Evolutionary conservation across 2,888 invertebrate species (phyloP), one percentile per base, ranked within the genome.

Genomic region (Punctoribates punctum): DNA sequence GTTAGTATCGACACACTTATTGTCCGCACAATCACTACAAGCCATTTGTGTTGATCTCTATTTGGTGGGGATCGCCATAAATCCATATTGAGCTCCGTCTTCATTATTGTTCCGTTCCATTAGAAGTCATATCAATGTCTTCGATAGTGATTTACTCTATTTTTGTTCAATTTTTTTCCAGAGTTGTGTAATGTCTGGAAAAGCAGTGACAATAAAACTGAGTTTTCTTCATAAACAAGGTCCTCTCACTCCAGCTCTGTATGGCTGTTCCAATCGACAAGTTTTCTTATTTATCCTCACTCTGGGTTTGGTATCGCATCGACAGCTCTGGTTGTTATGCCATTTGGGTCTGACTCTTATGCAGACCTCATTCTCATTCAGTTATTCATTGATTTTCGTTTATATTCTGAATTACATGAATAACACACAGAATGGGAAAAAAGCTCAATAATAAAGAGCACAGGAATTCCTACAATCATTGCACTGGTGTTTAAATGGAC

Each of bases 321-420:
- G 17, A 6, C n/a, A 54, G 17, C 6, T 54, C 8, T 60, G 23
- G 11, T 27, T 25, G 5, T 27, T n/a, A n/a, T n/a, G n/a, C n/a
- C 9, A 60, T 4, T 60, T 25, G 8, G 8, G 2, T 23, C 3
- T 15, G 25, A 5, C 8, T 60, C 4, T 20, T 17, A 17, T 48
- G 15, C 17, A 17, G 17, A 48, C 17, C 15, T 3, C 42, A 48
- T 48, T 23, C 60, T 5, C 60, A 23, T 23, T 60, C 20, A 9
- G n/a, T 11, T 60, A 60, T 54, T 60, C 60, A 60, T 60, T 60
- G 60, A 60, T 60, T 60, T 60, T 60, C 60, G 60, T 25, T 60
- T 60, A 25, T n/a, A n/a, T 60, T 60, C 23, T 4, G 15, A 20
- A 17, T 17, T 60, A 60, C 60, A 60, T 60, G 27, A 27, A 23